Percentiles rank a stretch among this genome's conserved stretches.
Evolutionary conservation across 2,888 invertebrate genomes (phyloP).

Genomic region (Tricholauxania praeusta): DNA sequence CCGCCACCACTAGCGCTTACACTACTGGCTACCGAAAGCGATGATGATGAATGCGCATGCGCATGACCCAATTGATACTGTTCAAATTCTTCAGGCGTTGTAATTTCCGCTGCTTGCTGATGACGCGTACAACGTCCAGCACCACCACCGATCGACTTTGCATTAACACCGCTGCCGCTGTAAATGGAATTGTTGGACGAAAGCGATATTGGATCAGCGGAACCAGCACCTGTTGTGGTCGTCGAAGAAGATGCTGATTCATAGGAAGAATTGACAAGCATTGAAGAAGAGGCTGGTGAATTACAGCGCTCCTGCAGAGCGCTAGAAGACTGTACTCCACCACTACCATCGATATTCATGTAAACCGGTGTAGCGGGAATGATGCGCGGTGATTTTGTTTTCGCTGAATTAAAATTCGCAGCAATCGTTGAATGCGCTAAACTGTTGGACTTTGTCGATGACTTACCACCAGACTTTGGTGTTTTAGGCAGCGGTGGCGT

Average conservation of each 20-base stretch:
- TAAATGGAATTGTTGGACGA: slow-evolving; percentile 59
- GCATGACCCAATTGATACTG: slow-evolving; percentile 59
- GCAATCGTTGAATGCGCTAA: slow-evolving; percentile 40
- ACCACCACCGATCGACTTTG: slow-evolving; percentile 18
- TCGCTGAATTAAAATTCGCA: slow-evolving; percentile 43
- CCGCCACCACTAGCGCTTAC: slow-evolving; percentile 47
- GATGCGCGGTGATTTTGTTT: slow-evolving; percentile 44
- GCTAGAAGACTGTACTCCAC: not conserved
- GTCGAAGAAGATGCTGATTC: slow-evolving; percentile 58
- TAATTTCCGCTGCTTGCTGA: slow-evolving; percentile 54
- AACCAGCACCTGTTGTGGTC: slow-evolving; percentile 40
- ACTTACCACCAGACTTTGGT: slow-evolving; percentile 43
- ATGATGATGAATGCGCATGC: slow-evolving; percentile 54
- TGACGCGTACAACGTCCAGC: slow-evolving; percentile 54
- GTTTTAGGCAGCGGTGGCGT: slow-evolving; percentile 48
- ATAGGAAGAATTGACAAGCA: slow-evolving; percentile 59
- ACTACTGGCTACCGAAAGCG: slow-evolving; percentile 58
- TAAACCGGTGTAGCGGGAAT: slow-evolving; percentile 52
- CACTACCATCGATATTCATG: slow-evolving; percentile 58
- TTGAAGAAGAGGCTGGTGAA: slow-evolving; percentile 49
- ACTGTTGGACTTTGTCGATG: slow-evolving; percentile 22
- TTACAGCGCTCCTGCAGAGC: slow-evolving; percentile 44
- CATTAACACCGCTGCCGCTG: slow-evolving; percentile 51
- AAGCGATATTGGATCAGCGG: slow-evolving; percentile 56
- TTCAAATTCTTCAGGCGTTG: slow-evolving; percentile 58